These are phyloP conservation scores for Lichenostomus cassidix DNA, from an alignment of 2,113 vertebrate species.

Conservation along the genomic window DNA sequence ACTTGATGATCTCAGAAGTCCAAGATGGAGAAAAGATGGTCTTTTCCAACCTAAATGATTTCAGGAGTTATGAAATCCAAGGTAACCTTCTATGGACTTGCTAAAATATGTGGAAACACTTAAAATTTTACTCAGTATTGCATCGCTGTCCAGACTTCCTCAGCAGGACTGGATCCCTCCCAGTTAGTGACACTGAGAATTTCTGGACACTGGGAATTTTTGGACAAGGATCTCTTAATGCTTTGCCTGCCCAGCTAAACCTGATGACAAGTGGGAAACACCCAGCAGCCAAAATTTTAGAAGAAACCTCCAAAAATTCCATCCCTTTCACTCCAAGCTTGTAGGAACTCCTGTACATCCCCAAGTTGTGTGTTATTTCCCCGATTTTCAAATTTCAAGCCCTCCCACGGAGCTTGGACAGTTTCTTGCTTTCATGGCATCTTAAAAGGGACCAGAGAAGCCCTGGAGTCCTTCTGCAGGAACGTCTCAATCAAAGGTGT, in stretches of 20 bases:
- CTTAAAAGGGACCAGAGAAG: slow-evolving; percentile 4
- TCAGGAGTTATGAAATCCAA: neutral
- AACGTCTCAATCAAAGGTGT: slow-evolving; percentile 7
- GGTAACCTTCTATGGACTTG: neutral
- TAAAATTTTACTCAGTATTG: neutral
- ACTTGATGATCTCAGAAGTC: neutral
- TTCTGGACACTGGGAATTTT: neutral
- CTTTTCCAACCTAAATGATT: neutral
- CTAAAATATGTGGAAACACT: accelerated
- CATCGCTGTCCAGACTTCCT: neutral
- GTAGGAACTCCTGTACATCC: neutral
- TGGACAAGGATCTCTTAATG: neutral
- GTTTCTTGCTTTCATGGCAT: neutral
- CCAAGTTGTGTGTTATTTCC: neutral
- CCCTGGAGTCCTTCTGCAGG: slow-evolving; percentile 13
- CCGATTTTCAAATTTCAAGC: neutral
- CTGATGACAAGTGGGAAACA: neutral
- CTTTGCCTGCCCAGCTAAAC: neutral
- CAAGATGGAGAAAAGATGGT: too few relatives aligned
- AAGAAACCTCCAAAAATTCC: neutral
- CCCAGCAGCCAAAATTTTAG: neutral
- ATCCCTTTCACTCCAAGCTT: neutral
- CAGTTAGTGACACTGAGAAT: accelerated
- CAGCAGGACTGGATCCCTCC: neutral
- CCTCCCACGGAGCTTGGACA: neutral